Base-by-base conservation (phyloP, 1,140 invertebrate genomes). In the Scaptomyza graminum region DNA sequence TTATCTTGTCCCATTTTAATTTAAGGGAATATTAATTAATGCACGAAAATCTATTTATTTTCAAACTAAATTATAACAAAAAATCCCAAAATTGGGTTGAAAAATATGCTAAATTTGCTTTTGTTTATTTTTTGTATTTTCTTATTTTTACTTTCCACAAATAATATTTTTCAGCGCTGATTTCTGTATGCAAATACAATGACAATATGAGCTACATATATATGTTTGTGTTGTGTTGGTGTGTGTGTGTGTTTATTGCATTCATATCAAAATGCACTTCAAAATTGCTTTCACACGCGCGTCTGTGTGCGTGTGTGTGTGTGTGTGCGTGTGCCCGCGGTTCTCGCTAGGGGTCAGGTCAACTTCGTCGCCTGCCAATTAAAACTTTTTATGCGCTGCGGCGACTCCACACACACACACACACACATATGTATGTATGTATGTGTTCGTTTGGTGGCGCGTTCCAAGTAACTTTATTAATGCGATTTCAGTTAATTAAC, bases 341-440 rank as follows among this genome's bases (percentile, higher is more conserved):
- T 66, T 74, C 50, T 64, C 68, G 77, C 77, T 72, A 87, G 78
- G 72, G 81, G 82, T 85, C 81, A 85, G 81, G 82, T 85, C 81
- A 85, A 84, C 81, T 85, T 85, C 75, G 82, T 87, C 82, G 82
- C 74, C 83, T 85, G 82, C 83, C 82, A 85, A 85, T 85, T 85
- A 85, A 85, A 85, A 85, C 64, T 85, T 85, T 85, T 78, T 87
- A 82, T 85, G 74, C 78, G 78, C 78, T 85, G 70, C 82, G 83
- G 73, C 74, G 65, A 54, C 72, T 52, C 25, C 56, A 61, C 60
- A 61, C 59, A 60, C 69, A n/a, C 16, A 56, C 31, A 47, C 7
- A 61, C n/a, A 43, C 22, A 41, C 25, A 50, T 25, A 52, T 61
- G 18, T 47, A 46, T 50, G 15, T 52, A 22, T 60, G 12, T 41